A percentile compares a stretch with the other conserved stretches of the same genome.
These are phyloP conservation scores for Calameuta pallipes DNA, from an alignment of 2,888 invertebrate genomes.

Conservation along the genomic window DNA sequence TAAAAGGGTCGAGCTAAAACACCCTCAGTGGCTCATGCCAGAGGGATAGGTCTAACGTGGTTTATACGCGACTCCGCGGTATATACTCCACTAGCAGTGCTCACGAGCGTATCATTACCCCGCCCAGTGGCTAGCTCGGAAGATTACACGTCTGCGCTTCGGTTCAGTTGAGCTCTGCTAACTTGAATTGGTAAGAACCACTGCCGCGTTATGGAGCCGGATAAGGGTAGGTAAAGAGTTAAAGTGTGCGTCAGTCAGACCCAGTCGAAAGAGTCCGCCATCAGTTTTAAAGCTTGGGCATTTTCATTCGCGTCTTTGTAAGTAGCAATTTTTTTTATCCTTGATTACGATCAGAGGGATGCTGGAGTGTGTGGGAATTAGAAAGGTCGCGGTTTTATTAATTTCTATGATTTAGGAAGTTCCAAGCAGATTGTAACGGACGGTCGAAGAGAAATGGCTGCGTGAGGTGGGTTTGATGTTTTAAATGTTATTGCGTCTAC, in stretches of 20 bases:
- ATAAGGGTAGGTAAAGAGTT: not conserved
- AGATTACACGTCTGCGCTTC: conserved; percentile 63
- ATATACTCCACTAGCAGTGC: conserved; percentile 32
- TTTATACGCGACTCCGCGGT: not conserved
- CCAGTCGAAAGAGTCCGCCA: not conserved
- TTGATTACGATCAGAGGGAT: not conserved
- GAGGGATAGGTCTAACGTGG: not conserved
- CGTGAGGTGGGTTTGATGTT: not conserved
- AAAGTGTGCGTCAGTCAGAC: not conserved
- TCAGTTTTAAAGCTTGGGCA: not conserved
- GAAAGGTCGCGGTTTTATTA: not conserved
- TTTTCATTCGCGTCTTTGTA: not conserved
- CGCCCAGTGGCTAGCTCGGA: conserved; percentile 65
- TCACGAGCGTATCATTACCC: conserved; percentile 64
- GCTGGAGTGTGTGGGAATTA: not conserved
- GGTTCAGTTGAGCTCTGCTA: conserved; percentile 28
- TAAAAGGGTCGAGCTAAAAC: not conserved
- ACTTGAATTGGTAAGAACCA: conserved; percentile 6
- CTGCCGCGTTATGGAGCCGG: not conserved
- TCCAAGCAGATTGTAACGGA: not conserved
- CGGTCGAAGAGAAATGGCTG: not conserved
- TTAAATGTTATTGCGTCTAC: not conserved
- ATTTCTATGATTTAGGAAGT: not conserved
- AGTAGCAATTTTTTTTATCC: not conserved
- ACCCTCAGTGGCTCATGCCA: not conserved